phyloP scores from a whole-genome alignment of 2,888 invertebrate genomes.

The Slavum lentiscoides region DNA sequence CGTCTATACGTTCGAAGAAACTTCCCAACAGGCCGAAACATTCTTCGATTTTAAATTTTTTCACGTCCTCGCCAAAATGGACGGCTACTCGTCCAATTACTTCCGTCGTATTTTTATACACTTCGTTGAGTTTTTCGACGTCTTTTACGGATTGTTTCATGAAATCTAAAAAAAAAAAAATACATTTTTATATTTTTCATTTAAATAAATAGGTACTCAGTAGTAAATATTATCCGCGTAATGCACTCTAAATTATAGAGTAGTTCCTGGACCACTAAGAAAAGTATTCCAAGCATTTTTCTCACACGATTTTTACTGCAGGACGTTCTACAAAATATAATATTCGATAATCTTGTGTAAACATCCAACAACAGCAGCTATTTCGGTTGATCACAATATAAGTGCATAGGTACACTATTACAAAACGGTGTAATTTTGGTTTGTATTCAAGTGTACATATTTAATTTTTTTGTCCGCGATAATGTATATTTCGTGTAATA shows the following conservation, averaged over 20 bases:
- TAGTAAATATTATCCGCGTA: background rate
- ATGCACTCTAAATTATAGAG: background rate
- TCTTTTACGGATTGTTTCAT: constrained; percentile 58
- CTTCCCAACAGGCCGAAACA: constrained; percentile 60
- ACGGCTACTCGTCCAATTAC: constrained; percentile 59
- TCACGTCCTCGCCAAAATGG: constrained; percentile 62
- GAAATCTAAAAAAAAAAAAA: constrained; percentile 55
- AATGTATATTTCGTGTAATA: too few relatives aligned
- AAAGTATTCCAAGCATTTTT: too few relatives aligned
- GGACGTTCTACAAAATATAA: background rate
- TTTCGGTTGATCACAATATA: background rate
- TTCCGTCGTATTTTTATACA: constrained; percentile 58
- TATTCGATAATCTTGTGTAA: background rate
- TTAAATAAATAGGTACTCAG: background rate
- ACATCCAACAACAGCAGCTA: too few relatives aligned
- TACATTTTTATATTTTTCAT: background rate
- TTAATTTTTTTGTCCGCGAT: too few relatives aligned
- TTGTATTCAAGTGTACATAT: background rate
- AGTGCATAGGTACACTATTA: background rate
- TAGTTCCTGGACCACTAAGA: background rate
- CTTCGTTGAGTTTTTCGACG: constrained; percentile 58
- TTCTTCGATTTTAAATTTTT: constrained; percentile 61
- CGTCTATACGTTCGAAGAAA: constrained; percentile 60
- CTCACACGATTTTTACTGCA: background rate
- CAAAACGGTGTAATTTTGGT: background rate